Base-by-base conservation (phyloP, 30 jellyfish, hydroid and myxozoan genomes). In the Aurelia sp. region DNA sequence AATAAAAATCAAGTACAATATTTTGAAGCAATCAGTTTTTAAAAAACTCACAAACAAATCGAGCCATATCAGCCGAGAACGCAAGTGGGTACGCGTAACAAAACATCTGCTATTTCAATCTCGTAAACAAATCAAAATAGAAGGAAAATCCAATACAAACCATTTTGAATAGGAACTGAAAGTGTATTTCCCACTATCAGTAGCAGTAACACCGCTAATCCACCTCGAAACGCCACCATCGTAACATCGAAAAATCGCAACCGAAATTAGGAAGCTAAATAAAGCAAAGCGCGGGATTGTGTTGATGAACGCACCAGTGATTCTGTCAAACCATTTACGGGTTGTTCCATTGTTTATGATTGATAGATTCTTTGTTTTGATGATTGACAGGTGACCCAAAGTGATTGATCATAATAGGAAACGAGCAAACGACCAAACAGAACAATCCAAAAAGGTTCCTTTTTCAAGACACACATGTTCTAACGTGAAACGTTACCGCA, bases 321-420 rank as follows among this genome's bases (percentile, higher is more conserved):
- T 21, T 79, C 76, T 63, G 81, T 64, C 74, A 63, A 67, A 41
- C 72, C 33, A 79, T 18, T 11, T 57, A 35, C 92, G 57, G 92
- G 92, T 82, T 69, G 80, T 41, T 55, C 80, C 20, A 82, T 82
- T 82, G 92, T 71, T 19, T n/a, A 20, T 44, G 55, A 44, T 44
- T 44, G 55, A 44, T 5, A 44, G 55, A 44, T 44, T 15, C 64
- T n/a, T 67, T 70, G 80, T 72, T 81, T 81, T 68, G 77, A 69
- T 44, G 77, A 55, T 57, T 81, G 72, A 70, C 92, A 71, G 82
- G 86, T 71, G 86, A 82, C 92, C 91, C 61, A 3, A 15, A 31
- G 63, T 27, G 91, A 81, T 81, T 81, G 83, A 66, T 67, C 83
- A 81, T 52, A 21, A 67, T 51, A 47, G 67, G 33, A 16, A 79